These are phyloP conservation scores for Mastomys natalensis DNA, from an alignment of 2,113 vertebrate genomes.

Conservation along the genomic window DNA sequence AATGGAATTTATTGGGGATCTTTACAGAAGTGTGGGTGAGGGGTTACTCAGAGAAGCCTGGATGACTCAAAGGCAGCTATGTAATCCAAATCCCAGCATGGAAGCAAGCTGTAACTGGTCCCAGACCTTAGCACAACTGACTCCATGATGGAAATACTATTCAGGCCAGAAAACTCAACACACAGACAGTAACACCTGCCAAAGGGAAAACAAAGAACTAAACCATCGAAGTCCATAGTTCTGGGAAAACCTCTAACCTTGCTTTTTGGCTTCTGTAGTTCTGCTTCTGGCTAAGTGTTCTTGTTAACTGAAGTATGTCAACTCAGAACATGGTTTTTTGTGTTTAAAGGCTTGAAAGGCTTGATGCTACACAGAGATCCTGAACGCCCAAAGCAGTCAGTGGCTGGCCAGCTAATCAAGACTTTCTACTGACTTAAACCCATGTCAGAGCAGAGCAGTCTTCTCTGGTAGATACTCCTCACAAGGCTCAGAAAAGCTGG, in stretches of 20 bases:
- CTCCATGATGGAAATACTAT: neutral
- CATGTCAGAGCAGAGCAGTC: neutral
- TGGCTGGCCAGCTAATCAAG: neutral
- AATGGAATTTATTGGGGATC: neutral
- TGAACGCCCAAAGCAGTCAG: neutral
- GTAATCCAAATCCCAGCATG: neutral
- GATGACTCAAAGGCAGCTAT: neutral
- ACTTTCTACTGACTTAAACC: neutral
- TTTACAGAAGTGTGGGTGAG: neutral
- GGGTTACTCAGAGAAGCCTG: neutral
- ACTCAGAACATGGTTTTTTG: neutral
- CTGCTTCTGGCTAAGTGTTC: neutral
- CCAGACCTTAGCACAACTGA: neutral
- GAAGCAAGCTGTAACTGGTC: neutral
- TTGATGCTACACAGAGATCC: neutral
- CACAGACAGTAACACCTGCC: neutral
- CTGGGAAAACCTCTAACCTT: neutral
- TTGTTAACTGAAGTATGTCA: neutral
- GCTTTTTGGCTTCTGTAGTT: neutral
- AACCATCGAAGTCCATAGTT: neutral
- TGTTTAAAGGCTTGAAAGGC: neutral
- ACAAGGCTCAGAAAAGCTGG: neutral
- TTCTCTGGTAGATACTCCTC: neutral
- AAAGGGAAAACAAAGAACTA: neutral
- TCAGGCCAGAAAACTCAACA: neutral